phyloP scores from a whole-genome alignment of 2,888 invertebrate genomes.

The Dryomyza anilis region DNA sequence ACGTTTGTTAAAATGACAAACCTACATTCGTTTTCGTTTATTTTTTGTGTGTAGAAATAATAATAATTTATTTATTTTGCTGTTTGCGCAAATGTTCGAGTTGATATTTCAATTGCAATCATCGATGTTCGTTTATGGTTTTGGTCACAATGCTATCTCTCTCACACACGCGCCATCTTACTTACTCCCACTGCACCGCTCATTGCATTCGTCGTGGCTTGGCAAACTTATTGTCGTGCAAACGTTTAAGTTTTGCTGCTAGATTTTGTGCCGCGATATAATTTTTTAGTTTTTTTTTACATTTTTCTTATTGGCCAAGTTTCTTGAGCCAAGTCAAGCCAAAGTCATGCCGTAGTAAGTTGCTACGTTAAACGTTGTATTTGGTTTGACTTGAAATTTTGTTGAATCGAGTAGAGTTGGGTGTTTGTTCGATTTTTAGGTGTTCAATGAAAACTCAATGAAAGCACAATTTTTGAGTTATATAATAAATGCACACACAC shows the following conservation, averaged over 20 bases:
- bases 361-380: too few relatives aligned
- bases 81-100: neutral
- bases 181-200: neutral
- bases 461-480: slow-evolving; percentile 5
- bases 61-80: neutral
- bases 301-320: neutral
- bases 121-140: neutral
- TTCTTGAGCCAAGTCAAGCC: neutral
- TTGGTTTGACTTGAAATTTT: too few relatives aligned
- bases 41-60: neutral
- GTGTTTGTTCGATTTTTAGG: neutral
- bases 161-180: neutral
- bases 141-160: neutral
- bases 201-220: neutral
- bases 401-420: too few relatives aligned
- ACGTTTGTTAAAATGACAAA: neutral
- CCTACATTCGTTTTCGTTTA: neutral
- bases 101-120: slow-evolving; percentile 4
- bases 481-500: slow-evolving; percentile 4
- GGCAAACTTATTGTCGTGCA: neutral
- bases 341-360: too few relatives aligned
- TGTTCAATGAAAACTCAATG: neutral
- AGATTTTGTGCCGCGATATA: neutral
- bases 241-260: neutral
- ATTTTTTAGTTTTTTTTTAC: too few relatives aligned